A percentile compares a stretch with the other conserved stretches of the same genome.
These are phyloP conservation scores for Cynodonichthys magdalenae DNA, from an alignment of 2,797 vertebrate genomes.

Conservation along the genomic window DNA sequence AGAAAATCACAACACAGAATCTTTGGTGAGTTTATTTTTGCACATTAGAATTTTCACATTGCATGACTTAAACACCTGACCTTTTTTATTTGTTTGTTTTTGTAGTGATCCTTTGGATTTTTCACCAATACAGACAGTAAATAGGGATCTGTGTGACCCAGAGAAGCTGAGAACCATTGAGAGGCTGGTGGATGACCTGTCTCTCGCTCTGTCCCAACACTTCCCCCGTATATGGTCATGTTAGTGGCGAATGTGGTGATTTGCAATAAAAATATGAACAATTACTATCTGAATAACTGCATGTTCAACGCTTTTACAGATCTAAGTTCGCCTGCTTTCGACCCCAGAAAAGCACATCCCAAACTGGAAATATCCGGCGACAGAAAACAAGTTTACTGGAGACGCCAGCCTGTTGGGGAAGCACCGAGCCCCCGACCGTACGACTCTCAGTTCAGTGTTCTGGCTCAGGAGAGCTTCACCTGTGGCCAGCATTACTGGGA, in stretches of 20 bases:
- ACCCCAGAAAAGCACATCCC: conserved; percentile 75
- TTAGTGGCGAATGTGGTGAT: conserved; percentile 51
- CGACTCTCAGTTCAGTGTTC: conserved; percentile 76
- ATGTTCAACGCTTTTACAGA: conserved; percentile 60
- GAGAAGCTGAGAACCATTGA: conserved; percentile 76
- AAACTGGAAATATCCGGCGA: conserved; percentile 75
- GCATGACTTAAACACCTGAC: not conserved
- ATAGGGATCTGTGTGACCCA: conserved; percentile 59
- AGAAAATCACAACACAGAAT: conserved; percentile 72
- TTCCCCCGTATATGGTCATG: conserved; percentile 79
- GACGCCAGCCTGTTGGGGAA: conserved; percentile 46
- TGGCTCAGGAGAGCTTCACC: conserved; percentile 65
- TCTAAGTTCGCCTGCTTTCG: conserved; percentile 69
- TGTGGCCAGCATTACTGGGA: conserved; percentile 79
- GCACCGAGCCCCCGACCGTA: conserved; percentile 33
- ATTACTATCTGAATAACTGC: conserved; percentile 2
- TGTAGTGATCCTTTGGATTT: conserved; percentile 67
- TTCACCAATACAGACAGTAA: conserved; percentile 54
- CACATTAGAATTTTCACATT: not conserved
- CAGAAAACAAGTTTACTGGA: conserved; percentile 75
- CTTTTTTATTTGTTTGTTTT: conserved; percentile 1
- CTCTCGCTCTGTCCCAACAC: conserved; percentile 71
- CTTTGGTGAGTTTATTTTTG: conserved; percentile 70
- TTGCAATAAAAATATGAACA: conserved; percentile 14
- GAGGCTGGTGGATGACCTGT: conserved; percentile 74